Evolutionary conservation across 2,113 vertebrate species (phyloP).

Genomic region (Poecilia latipinna): DNA sequence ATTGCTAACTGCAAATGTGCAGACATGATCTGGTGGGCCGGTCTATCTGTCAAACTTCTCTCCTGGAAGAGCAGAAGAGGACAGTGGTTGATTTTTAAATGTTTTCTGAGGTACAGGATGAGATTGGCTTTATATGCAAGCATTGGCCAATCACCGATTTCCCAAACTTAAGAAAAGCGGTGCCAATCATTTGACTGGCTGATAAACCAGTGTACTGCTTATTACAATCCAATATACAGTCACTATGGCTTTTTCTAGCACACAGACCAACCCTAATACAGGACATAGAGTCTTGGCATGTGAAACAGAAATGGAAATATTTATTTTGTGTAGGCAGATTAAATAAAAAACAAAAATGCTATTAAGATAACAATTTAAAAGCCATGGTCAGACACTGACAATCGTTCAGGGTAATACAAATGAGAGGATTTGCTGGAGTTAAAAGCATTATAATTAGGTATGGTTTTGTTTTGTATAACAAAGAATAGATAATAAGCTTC

Average conservation of each 20-base stretch:
- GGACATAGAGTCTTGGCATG: slow-evolving; percentile 13
- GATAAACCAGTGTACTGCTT: background rate
- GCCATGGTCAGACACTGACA: slow-evolving; percentile 62
- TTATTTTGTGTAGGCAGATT: slow-evolving; percentile 66
- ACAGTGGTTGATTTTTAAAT: slow-evolving; percentile 10
- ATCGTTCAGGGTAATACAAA: slow-evolving; percentile 63
- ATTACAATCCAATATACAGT: slow-evolving; percentile 57
- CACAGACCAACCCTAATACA: slow-evolving; percentile 30
- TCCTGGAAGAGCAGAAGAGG: slow-evolving; percentile 49
- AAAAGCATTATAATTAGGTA: slow-evolving; percentile 72
- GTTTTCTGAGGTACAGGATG: no score
- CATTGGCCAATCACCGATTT: no score
- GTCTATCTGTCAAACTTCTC: no score
- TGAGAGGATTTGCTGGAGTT: slow-evolving; percentile 54
- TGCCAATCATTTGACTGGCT: no score
- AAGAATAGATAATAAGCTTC: slow-evolving; percentile 40
- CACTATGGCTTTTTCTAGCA: slow-evolving; percentile 35
- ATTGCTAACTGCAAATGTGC: no score
- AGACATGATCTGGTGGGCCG: no score
- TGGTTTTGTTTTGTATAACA: slow-evolving; percentile 56
- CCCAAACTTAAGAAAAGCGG: no score
- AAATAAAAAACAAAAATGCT: slow-evolving; percentile 74
- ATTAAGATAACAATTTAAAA: slow-evolving; percentile 72
- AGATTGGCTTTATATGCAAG: no score
- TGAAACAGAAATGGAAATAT: slow-evolving; percentile 43